Base-by-base conservation (phyloP, 1,140 invertebrate genomes). In the Planococcus citri region DNA sequence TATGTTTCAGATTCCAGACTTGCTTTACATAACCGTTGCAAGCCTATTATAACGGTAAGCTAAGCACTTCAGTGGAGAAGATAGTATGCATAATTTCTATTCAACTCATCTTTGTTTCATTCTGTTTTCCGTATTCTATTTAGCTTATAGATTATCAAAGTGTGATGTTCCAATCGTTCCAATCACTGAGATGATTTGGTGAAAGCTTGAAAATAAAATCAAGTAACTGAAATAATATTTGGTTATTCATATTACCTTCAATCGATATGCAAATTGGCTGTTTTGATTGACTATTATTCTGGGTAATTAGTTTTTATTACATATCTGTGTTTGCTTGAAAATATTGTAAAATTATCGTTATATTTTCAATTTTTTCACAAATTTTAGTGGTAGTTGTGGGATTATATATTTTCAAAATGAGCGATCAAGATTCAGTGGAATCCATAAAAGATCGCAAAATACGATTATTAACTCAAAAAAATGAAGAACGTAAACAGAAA, bases 401-500 rank as follows among this genome's bases (percentile, higher is more conserved):
- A 51, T 6, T n/a, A 51, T n/a, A n/a, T 51, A 9, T 51, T n/a
- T 3, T 51, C 41, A 51, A 51, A 51, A 64, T 64, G 60, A 27
- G 20, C 9, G 60, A 64, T 10, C 22, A 64, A 64, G 22, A 25
- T 9, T 24, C 20, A 1, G 22, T 64, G 3, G 60, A 24, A 25
- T 2, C 60, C 10, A 25, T 64, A 21, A 64, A 25, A 27, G 60
- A 64, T 24, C 60, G 60, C 3, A 64, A 64, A 25, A 24, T 64
- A 6, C 9, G 20, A 64, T 6, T 24, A 4, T 20, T 64, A 17
- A 12, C 21, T 2, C 60, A 64, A 27, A 64, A 64, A 64, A 64
- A 64, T 27, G 60, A 64, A 64, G 60, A 64, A 64, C 20, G 60
- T 22, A 64, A 64, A 64, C 9, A 24, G 2, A 64, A 64, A 25